A percentile compares a stretch with the other conserved stretches of the same genome.
Conservation (phyloP, 2,113 vertebrate species). For the Chaetorhynchus papuensis region DNA sequence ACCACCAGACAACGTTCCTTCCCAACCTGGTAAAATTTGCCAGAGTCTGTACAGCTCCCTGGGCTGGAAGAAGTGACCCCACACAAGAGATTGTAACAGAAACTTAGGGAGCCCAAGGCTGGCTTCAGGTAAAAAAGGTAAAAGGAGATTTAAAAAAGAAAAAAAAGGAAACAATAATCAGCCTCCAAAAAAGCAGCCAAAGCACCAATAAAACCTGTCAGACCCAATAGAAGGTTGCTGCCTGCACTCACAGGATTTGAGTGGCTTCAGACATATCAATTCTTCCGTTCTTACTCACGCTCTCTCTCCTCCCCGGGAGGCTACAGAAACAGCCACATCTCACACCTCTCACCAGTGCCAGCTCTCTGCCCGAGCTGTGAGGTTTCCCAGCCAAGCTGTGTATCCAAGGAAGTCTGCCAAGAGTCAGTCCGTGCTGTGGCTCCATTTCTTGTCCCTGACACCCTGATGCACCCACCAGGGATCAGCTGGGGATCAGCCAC, state of each 20-base stretch:
- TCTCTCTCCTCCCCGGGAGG: neutral
- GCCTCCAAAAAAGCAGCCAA: neutral
- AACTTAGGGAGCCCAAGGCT: neutral
- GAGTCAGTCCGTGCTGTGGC: rapidly evolving
- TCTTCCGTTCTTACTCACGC: neutral
- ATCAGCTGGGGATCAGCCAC: neutral
- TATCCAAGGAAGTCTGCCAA: neutral
- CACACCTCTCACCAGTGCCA: neutral
- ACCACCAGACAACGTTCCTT: neutral
- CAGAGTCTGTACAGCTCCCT: neutral
- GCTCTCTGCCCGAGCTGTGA: neutral
- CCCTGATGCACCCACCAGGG: too few relatives aligned
- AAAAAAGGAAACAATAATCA: too few relatives aligned
- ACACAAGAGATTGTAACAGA: neutral
- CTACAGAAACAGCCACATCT: neutral
- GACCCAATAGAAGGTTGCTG: neutral
- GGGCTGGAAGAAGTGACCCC: neutral
- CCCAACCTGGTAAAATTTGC: neutral
- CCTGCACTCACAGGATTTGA: neutral
- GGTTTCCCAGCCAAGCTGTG: neutral
- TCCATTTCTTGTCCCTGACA: neutral
- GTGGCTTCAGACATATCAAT: neutral
- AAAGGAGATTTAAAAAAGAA: rapidly evolving
- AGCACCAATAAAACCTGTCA: neutral
- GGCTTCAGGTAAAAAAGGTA: neutral